These are phyloP conservation scores for Campylomormyrus tamandua DNA, from an alignment of 2,113 vertebrate species.

Conservation along the genomic window DNA sequence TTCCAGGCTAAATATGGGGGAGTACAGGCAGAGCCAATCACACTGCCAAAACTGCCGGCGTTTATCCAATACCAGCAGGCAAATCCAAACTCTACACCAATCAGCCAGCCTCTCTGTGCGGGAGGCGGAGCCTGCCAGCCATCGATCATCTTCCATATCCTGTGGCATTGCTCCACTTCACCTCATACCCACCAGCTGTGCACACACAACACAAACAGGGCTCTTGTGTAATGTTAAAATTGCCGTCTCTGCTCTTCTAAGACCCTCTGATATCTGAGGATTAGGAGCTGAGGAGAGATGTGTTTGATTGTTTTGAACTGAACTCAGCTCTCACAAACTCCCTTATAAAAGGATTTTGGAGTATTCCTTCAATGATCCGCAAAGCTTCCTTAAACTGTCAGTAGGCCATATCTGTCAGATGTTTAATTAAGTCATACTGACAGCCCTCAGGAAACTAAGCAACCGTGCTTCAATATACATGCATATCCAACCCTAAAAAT, in stretches of 20 bases:
- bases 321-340: neutral
- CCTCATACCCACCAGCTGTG: neutral
- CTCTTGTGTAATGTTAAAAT: neutral
- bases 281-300: neutral
- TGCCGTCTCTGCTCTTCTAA: neutral
- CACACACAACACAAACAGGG: neutral
- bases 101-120: neutral
- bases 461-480: neutral
- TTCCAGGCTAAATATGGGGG: neutral
- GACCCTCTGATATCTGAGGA: neutral
- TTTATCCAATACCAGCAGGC: too few relatives aligned
- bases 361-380: neutral
- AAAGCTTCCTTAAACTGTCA: neutral
- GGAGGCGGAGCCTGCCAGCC: neutral
- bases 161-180: neutral
- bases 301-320: constrained; percentile 2
- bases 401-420: neutral
- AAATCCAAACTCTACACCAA: neutral
- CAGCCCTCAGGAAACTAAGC: neutral
- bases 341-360: neutral
- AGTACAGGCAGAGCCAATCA: neutral
- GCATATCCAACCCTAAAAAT: neutral
- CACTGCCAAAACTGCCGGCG: neutral
- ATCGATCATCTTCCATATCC: neutral
- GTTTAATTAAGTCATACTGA: neutral